These are phyloP conservation scores for Micromys minutus DNA, from an alignment of 2,113 vertebrate species.

Conservation along the genomic window DNA sequence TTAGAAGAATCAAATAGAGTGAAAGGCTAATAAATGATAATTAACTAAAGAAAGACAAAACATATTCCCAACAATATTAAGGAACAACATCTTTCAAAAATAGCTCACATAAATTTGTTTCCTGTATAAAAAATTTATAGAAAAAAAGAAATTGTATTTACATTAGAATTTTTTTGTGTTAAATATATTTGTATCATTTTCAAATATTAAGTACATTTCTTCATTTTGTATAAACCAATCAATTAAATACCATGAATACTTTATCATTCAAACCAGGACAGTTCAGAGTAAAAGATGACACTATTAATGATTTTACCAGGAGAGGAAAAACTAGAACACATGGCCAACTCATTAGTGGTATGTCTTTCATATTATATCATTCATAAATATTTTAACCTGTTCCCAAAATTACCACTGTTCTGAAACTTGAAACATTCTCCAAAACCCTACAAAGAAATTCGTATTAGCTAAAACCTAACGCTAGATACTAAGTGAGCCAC, in stretches of 20 bases:
- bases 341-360: background rate
- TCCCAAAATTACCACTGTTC: conserved; percentile 33
- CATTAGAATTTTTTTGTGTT: conserved; percentile 42
- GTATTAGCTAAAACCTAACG: conserved; percentile 56
- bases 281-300: conserved; percentile 26
- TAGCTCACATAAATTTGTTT: conserved; percentile 47
- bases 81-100: conserved; percentile 50
- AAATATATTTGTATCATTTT: conserved; percentile 35
- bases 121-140: conserved; percentile 1
- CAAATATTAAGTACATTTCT: conserved; percentile 36
- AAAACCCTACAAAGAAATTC: conserved; percentile 34
- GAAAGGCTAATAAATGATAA: conserved; percentile 37
- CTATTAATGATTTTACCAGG: conserved; percentile 51
- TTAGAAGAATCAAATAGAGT: background rate
- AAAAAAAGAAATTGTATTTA: conserved; percentile 6
- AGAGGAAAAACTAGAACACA: conserved; percentile 12
- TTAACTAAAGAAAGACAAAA: conserved; percentile 58
- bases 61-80: conserved; percentile 48
- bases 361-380: conserved; percentile 53
- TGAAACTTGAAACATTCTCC: conserved; percentile 41
- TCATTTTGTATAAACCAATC: conserved; percentile 19
- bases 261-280: conserved; percentile 41
- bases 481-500: conserved; percentile 39
- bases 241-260: conserved; percentile 9
- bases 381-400: conserved; percentile 49